These are phyloP conservation scores for Hycleus phaleratus DNA, from an alignment of 1,140 invertebrate species.

Conservation along the genomic window DNA sequence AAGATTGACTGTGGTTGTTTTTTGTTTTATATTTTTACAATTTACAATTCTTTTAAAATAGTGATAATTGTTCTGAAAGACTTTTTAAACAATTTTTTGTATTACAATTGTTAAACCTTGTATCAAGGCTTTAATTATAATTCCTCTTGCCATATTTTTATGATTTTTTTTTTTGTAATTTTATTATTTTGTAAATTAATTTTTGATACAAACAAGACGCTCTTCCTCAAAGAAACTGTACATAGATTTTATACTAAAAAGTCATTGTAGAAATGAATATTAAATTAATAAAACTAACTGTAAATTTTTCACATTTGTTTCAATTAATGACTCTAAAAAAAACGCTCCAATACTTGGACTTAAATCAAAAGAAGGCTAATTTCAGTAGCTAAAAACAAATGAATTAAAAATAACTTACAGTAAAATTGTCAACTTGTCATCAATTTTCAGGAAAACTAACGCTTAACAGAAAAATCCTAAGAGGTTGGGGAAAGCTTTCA, in stretches of 20 bases:
- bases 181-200: constrained; percentile 22
- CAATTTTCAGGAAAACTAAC: no score
- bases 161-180: constrained; percentile 23
- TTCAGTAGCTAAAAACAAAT: no score
- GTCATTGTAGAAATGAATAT: constrained; percentile 13
- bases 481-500: no score
- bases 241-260: constrained; percentile 15
- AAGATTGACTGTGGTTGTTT: constrained; percentile 10
- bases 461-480: no score
- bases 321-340: no score
- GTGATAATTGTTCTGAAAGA: constrained; percentile 5
- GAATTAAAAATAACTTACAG: no score
- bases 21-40: constrained; percentile 4
- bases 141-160: constrained; percentile 34
- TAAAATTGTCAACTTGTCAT: no score
- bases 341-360: no score
- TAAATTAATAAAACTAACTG: constrained; percentile 22
- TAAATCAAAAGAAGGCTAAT: no score
- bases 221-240: constrained; percentile 9
- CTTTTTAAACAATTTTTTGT: constrained; percentile 9
- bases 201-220: background rate
- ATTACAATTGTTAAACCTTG: constrained; percentile 24
- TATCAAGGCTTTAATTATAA: constrained; percentile 34
- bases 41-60: no score
- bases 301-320: background rate